Percentiles rank a stretch among this genome's conserved stretches.
These are phyloP conservation scores for Heliconius congener DNA, from an alignment of 1,140 invertebrate species.

Conservation along the genomic window DNA sequence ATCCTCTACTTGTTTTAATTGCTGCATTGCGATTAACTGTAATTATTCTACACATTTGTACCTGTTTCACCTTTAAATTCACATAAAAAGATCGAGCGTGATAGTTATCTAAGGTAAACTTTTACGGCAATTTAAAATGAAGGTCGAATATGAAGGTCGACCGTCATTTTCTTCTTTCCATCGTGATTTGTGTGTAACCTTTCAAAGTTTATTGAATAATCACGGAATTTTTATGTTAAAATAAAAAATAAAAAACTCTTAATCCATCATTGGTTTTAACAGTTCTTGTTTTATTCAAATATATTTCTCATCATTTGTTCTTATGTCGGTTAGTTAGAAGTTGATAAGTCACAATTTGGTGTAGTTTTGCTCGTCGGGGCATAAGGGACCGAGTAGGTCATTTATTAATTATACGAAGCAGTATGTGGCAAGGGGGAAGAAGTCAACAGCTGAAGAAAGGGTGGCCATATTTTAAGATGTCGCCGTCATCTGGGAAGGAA, in stretches of 20 bases:
- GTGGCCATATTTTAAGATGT: slow-evolving; percentile 77
- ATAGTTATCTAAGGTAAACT: neutral
- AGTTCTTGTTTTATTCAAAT: neutral
- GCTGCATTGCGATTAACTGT: slow-evolving; percentile 42
- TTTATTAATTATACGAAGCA: slow-evolving; percentile 77
- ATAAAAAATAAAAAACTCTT: neutral
- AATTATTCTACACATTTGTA: slow-evolving; percentile 30
- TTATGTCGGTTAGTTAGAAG: neutral
- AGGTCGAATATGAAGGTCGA: slow-evolving; percentile 1
- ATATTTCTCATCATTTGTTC: neutral
- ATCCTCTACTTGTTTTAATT: slow-evolving; percentile 53
- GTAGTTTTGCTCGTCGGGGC: slow-evolving; percentile 35
- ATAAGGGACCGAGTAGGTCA: slow-evolving; percentile 64
- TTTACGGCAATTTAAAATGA: neutral
- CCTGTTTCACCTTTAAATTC: neutral
- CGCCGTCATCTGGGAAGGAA: slow-evolving; percentile 72
- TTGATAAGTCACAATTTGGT: slow-evolving; percentile 5
- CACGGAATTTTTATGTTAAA: neutral
- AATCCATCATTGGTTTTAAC: neutral
- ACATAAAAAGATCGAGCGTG: neutral
- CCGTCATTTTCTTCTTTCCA: neutral
- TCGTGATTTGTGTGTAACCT: too few relatives aligned
- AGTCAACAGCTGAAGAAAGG: slow-evolving; percentile 73
- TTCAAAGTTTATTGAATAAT: neutral
- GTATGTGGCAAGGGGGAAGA: slow-evolving; percentile 52